Evolutionary conservation across 2,113 vertebrate genomes (phyloP).

Genomic region (Egretta garzetta): DNA sequence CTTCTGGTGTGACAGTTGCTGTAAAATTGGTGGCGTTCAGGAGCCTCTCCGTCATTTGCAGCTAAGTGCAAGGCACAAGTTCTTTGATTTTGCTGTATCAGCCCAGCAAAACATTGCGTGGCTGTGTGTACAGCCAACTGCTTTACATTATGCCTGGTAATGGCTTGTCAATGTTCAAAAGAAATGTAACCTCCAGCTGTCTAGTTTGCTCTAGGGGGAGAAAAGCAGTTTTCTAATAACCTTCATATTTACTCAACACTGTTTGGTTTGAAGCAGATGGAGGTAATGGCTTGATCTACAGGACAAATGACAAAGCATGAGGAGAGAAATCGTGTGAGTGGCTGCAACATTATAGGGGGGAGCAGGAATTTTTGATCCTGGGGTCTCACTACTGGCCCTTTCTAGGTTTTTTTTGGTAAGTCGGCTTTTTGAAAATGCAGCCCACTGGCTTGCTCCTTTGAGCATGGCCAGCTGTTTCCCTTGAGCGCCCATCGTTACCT

Average conservation of each 20-base stretch:
- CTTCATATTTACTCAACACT: background rate
- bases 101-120: fast-evolving
- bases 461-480: background rate
- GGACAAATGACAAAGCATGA: background rate
- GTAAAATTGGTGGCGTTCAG: background rate
- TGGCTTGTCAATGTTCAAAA: background rate
- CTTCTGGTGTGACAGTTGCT: background rate
- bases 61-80: background rate
- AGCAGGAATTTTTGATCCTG: background rate
- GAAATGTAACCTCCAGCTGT: background rate
- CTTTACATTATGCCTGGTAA: background rate
- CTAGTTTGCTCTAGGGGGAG: background rate
- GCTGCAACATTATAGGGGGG: fast-evolving
- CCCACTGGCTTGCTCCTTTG: background rate
- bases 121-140: background rate
- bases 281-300: background rate
- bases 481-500: background rate
- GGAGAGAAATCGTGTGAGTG: background rate
- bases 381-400: background rate
- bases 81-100: conserved; percentile 13
- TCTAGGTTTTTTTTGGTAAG: background rate
- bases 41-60: background rate
- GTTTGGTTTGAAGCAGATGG: background rate
- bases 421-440: background rate
- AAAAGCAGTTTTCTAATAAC: background rate